Base-by-base conservation (phyloP, 2,888 invertebrate genomes). In the Drosophila paramelanica region DNA sequence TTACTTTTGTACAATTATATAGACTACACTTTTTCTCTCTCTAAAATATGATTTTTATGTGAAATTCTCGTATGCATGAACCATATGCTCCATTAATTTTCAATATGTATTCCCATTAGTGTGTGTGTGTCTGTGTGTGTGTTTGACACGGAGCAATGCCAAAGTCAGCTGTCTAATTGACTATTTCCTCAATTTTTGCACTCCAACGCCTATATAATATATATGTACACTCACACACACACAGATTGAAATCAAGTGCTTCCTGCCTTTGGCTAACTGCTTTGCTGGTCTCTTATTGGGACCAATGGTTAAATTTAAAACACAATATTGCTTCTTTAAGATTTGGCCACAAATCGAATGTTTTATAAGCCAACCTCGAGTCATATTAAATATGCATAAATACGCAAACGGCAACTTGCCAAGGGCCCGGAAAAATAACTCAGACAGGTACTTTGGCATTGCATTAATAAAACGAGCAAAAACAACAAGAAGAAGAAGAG, bases 371-470 rank as follows among this genome's bases (percentile, higher is more conserved):
- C 11, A 45, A 45, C 50, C 55, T 43, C 5, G 45, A 25, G 41
- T 55, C 59, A 62, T 67, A 71, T 73, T 68, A 68, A 57, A 51
- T 77, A 71, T 77, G 60, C 67, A 65, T 50, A 67, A 59, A 62
- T 58, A 62, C 53, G 50, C 4, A 33, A 36, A 49, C 8, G 57
- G 41, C 55, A 77, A 69, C 61, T 75, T 72, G 79, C 68, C 72
- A 70, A 70, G 59, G 47, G 52, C 36, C 56, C 66, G 67, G 60
- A 70, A 71, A 52, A 75, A 68, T 67, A 77, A 68, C 27, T 74
- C 66, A 46, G 42, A 41, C 62, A 81, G 78, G 73, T 78, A 81
- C 81, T 73, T 75, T 49, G 65, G 58, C 69, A 71, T 67, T 74
- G 75, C 74, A 79, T 67, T 78, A 67, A 70, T 51, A 56, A 60